Conservation (phyloP, 2,113 vertebrate species). For the Orycteropus afer region DNA sequence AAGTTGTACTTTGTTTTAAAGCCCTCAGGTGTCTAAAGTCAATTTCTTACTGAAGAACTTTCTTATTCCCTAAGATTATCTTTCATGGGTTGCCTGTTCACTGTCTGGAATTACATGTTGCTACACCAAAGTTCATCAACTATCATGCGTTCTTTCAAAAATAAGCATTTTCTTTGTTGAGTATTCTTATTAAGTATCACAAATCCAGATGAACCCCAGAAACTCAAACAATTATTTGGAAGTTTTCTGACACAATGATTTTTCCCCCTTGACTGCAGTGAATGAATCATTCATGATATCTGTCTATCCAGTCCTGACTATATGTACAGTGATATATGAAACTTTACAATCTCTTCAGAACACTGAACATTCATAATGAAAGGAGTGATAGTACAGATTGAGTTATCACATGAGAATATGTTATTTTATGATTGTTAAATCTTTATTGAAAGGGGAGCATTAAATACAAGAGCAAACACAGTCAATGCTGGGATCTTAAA, state of each 20-base stretch:
- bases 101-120: background rate
- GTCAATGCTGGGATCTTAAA: too few relatives aligned
- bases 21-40: background rate
- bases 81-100: slow-evolving; percentile 51
- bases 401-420: slow-evolving; percentile 63
- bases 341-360: slow-evolving; percentile 38
- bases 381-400: slow-evolving; percentile 47
- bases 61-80: slow-evolving; percentile 32
- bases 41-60: background rate
- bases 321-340: slow-evolving; percentile 68
- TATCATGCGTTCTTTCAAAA: slow-evolving; percentile 49
- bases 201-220: background rate
- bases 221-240: slow-evolving; percentile 18
- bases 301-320: slow-evolving; percentile 33
- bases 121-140: background rate
- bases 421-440: slow-evolving; percentile 71
- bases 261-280: slow-evolving; percentile 40
- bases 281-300: slow-evolving; percentile 49
- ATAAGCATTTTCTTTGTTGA: slow-evolving; percentile 52
- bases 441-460: slow-evolving; percentile 63
- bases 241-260: slow-evolving; percentile 50
- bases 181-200: background rate
- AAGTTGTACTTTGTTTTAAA: background rate
- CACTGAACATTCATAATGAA: slow-evolving; percentile 66
- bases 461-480: slow-evolving; percentile 57